A percentile compares a stretch with the other conserved stretches of the same genome.
phyloP scores from a whole-genome alignment of 2,888 invertebrate species.

The Drosophila meridiana region DNA sequence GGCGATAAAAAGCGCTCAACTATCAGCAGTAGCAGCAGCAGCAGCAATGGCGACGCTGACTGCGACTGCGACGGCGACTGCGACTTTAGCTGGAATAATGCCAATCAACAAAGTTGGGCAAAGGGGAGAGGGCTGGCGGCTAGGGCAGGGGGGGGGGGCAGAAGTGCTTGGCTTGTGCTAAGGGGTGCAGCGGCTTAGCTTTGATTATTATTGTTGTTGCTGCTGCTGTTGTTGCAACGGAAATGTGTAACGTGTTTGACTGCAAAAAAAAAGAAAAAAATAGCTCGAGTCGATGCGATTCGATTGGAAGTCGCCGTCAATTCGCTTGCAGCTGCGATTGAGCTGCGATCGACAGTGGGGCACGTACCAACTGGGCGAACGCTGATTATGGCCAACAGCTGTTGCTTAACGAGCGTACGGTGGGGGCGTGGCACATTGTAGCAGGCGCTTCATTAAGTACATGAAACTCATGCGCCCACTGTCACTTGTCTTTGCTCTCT shows the following conservation, averaged over 20 bases:
- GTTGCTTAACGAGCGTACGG: neutral
- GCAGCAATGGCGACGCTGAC: neutral
- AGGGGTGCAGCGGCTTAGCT: constrained; percentile 37
- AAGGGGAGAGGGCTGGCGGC: neutral
- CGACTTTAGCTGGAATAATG: constrained; percentile 47
- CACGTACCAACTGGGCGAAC: constrained; percentile 33
- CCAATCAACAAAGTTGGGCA: constrained; percentile 33
- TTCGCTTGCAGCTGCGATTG: constrained; percentile 38
- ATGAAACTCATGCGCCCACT: constrained; percentile 6
- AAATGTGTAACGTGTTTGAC: constrained; percentile 67
- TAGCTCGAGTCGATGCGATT: constrained; percentile 26
- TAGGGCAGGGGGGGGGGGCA: neutral
- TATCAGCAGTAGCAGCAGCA: constrained; percentile 28
- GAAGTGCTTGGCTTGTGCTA: neutral
- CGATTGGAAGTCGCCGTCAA: constrained; percentile 11
- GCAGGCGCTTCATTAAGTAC: constrained; percentile 9
- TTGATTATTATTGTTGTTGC: constrained; percentile 49
- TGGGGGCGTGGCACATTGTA: neutral
- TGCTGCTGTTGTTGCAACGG: constrained; percentile 39
- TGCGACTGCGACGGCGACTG: constrained; percentile 13
- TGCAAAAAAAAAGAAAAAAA: neutral
- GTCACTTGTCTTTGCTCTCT: neutral
- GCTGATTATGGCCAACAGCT: constrained; percentile 26
- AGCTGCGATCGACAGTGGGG: constrained; percentile 26
- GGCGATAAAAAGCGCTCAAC: constrained; percentile 49